Base-by-base conservation (phyloP, 1,140 invertebrate genomes). In the Vanessa atalanta region DNA sequence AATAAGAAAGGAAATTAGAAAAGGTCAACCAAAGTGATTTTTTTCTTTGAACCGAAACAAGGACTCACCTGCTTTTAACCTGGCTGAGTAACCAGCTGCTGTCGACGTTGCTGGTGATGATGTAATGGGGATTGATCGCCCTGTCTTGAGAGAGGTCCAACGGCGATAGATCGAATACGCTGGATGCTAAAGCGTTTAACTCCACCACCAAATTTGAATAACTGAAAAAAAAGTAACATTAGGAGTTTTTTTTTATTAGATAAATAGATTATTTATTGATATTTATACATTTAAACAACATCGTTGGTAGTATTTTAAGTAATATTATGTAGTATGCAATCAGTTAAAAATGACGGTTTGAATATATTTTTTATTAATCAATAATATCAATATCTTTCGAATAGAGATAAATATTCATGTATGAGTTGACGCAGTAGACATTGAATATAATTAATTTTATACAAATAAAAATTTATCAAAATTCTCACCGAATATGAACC, bases 161-260 rank as follows among this genome's bases (percentile, higher is more conserved):
- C 0, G 93, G 93, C 0, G 93, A 93, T 7, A 93, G 72, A 65
- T 93, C 91, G 73, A 93, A 93, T 1, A 88, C 83, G 9, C 81
- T 80, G 0, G 89, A 88, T 3, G 93, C 90, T 7, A 93, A 65
- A 0, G 81, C 77, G 57, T 93, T 93, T 16, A 93, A 47, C 71
- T 92, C 87, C 37, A 86, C 66, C 4, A 93, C 89, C 68, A 93
- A 63, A 0, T 79, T 65, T 5, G 91, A 82, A 64, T 90, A 88
- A 20, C 93, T 93, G 79, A 43, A 50, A 67, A 23, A 65, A 72
- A 70, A 43, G 47, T 66, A 31, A 31, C 26, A 31, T 31, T 31
- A 31, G 3, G 6, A 4, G 26, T 31, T 31, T 31, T 31, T 66
- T 15, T 8, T 12, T 23, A 51, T 51, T 57, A 57, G 3, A 57